Evolutionary conservation across 2,113 vertebrate species (phyloP), one percentile per base, ranked within the genome.

Genomic region (Anas platyrhynchos): DNA sequence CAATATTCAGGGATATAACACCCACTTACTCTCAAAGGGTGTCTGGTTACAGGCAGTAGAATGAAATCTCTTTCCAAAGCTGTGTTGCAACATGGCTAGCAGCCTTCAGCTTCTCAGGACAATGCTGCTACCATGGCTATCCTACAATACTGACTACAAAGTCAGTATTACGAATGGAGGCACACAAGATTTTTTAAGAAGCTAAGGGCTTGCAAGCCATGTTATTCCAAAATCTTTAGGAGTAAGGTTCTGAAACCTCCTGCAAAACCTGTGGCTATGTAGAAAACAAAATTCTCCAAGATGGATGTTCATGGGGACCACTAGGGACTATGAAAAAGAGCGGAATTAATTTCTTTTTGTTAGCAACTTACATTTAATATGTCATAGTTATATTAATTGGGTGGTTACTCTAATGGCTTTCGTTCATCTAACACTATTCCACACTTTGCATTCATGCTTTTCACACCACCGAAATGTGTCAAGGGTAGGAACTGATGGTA

Each of bases 271-370:
- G 11, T 41, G 17, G 31, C 22, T 63, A 17, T 14, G 10, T 8
- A 69, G 34, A 93, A 94, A 36, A 2, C 9, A 9, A 56, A 11
- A 36, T 69, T 89, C n/a, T 78, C 69, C 62, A 54, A 27, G 16
- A 17, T 27, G 9, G 13, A 34, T 5, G 0, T 83, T 69, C 26
- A 56, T 4, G 0, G 1, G 84, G 69, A 4, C 2, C 11, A 41
- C 41, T 7, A 58, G 16, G 6, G 85, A 48, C 38, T 52, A 44
- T 6, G 9, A 50, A 88, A 58, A n/a, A 54, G 9, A 14, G 15
- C 14, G 69, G 13, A 31, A 36, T 3, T 55, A 81, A 16, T 15
- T 7, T 65, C 63, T 17, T 11, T 76, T 27, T 32, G 65, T 44
- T 58, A 66, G 20, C 7, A 55, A 5, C 11, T 78, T 48, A 13